Evolutionary conservation across 2,113 vertebrate genomes (phyloP).

Genomic region (Chaenogobius annularis): DNA sequence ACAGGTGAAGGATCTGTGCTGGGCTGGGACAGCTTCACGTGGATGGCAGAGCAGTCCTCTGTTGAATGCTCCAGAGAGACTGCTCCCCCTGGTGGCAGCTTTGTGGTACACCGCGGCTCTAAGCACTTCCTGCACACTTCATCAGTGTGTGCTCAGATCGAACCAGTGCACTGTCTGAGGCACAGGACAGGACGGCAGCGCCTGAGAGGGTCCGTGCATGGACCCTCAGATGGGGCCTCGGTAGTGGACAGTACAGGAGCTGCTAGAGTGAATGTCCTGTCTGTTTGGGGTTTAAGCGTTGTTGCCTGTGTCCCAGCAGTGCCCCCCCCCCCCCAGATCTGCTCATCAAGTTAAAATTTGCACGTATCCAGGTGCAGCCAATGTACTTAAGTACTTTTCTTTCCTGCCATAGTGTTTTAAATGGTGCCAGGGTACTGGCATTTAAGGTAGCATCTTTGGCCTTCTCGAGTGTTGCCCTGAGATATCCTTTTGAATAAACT

Average conservation of each 20-base stretch:
- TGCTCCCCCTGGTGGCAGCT: neutral
- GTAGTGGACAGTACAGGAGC: neutral
- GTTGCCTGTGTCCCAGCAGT: neutral
- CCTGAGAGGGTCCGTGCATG: too few species aligned
- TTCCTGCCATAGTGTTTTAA: slow-evolving; percentile 65
- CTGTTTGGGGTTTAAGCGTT: neutral
- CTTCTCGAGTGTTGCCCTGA: slow-evolving; percentile 39
- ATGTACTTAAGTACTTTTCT: slow-evolving; percentile 31
- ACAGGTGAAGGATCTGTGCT: neutral
- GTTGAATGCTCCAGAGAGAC: neutral
- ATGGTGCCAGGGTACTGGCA: slow-evolving; percentile 48
- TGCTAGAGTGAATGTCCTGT: neutral
- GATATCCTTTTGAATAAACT: slow-evolving; percentile 52
- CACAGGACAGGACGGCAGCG: too few species aligned
- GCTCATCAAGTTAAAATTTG: neutral
- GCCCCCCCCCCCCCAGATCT: neutral
- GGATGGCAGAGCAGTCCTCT: neutral
- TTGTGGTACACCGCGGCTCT: neutral
- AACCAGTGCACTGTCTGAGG: neutral
- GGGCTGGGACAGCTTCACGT: neutral
- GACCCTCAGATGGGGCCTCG: neutral
- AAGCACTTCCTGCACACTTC: neutral
- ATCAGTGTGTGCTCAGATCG: neutral
- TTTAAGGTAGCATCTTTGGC: slow-evolving; percentile 63
- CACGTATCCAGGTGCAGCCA: slow-evolving; percentile 1